Conservation (phyloP, 2,113 vertebrate genomes). For the Lates calcarifer region DNA sequence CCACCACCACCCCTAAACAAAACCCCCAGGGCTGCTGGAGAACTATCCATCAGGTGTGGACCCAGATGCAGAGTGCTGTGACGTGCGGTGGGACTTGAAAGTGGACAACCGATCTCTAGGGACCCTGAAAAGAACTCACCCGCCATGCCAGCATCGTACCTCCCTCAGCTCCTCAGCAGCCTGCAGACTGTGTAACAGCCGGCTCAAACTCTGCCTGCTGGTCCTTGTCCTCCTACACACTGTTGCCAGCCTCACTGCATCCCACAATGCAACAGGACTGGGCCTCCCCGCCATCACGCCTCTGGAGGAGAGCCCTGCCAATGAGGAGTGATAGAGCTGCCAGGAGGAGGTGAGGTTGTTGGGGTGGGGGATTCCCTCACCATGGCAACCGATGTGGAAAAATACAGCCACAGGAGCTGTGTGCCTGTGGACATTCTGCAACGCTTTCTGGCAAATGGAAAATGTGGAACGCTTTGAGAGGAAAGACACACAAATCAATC, state of each 20-base stretch:
- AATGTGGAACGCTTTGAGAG: slow-evolving; percentile 79
- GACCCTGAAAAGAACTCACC: slow-evolving; percentile 90
- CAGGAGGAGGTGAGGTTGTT: slow-evolving; percentile 66
- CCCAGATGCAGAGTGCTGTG: slow-evolving; percentile 96
- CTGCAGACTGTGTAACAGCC: slow-evolving; percentile 95
- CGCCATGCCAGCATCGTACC: slow-evolving; percentile 91
- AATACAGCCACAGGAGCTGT: slow-evolving; percentile 73
- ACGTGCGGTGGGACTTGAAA: slow-evolving; percentile 93
- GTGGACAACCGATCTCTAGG: slow-evolving; percentile 88
- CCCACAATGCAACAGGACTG: slow-evolving; percentile 93
- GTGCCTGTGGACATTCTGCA: slow-evolving; percentile 76
- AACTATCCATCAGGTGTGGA: slow-evolving; percentile 89
- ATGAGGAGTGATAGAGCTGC: slow-evolving; percentile 89
- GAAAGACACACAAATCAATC: slow-evolving; percentile 82
- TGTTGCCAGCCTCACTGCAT: slow-evolving; percentile 94
- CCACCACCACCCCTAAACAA: neutral
- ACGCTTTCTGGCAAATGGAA: slow-evolving; percentile 82
- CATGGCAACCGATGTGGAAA: slow-evolving; percentile 81
- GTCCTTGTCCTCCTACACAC: slow-evolving; percentile 97
- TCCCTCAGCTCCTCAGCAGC: slow-evolving; percentile 93
- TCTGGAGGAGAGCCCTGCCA: slow-evolving; percentile 92
- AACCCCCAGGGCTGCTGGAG: slow-evolving; percentile 92
- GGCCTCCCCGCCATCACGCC: slow-evolving; percentile 88
- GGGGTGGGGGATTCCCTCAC: slow-evolving; percentile 76
- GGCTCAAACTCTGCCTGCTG: slow-evolving; percentile 96